Evolutionary conservation across 2,113 vertebrate genomes (phyloP), one percentile per base, ranked within the genome.

Genomic region (Chrysochloris asiatica): DNA sequence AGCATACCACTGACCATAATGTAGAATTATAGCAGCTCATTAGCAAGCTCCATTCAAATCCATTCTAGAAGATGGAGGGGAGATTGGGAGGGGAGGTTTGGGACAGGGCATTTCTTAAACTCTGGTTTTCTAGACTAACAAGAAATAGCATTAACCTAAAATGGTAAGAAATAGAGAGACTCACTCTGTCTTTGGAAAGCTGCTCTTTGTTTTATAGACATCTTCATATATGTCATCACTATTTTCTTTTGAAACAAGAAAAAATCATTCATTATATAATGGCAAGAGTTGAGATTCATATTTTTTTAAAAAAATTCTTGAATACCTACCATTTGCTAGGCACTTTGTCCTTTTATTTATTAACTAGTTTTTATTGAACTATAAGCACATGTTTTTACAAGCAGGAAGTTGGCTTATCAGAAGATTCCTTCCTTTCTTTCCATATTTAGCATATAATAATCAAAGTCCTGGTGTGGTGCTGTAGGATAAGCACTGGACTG

Each of bases 181-280:
- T 98, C 92, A 98, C 98, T 94, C 96, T 2, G 0, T 41, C 87
- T 96, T 97, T 71, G 59, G 41, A 73, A 87, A 56, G 88, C 85
- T 95, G 77, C 94, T 96, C 45, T 87, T 89, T 82, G 90, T 94
- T 93, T 50, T 95, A 54, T 96, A 96, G 89, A 98, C 97, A 45
- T 99, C 99, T 56, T 99, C 99, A 85, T 96, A 97, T 0, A 96
- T 95, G 98, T 99, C 98, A 91, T 98, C 98, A 1, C 97, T 98
- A 54, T 98, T 98, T 97, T 98, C 97, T 83, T 98, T 98, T 97
- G 98, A 95, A 98, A 98, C 97, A 98, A 95, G 95, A 96, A 97
- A 85, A 79, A 92, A 78, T 71, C 8, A 93, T 10, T 90, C 45
- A 88, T 75, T 63, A 80, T 67, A 26, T 54, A 88, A 48, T 43